These are phyloP conservation scores for Sarcophaga caerulescens DNA, from an alignment of 2,888 invertebrate species.

Conservation along the genomic window DNA sequence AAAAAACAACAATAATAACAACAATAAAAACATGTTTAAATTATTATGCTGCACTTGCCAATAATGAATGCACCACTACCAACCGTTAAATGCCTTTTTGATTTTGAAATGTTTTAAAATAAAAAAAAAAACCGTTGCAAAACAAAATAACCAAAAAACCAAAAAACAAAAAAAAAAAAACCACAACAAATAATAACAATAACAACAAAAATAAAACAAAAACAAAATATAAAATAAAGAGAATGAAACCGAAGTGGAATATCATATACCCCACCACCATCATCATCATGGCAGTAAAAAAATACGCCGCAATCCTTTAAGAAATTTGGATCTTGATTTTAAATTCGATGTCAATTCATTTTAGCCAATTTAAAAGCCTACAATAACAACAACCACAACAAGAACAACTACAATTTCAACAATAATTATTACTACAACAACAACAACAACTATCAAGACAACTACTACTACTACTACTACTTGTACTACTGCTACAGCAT, in stretches of 20 bases:
- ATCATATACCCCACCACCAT: conserved; percentile 78
- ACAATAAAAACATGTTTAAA: neutral
- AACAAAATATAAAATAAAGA: conserved; percentile 39
- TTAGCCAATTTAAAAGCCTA: conserved; percentile 71
- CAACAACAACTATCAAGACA: conserved; percentile 7
- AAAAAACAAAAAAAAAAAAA: no score
- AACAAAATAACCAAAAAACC: neutral
- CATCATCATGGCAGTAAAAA: conserved; percentile 78
- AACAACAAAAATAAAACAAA: conserved; percentile 60
- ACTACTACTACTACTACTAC: neutral
- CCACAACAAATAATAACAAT: conserved; percentile 62
- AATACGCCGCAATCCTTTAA: conserved; percentile 77
- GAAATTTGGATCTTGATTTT: conserved; percentile 79
- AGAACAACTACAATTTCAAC: conserved; percentile 26
- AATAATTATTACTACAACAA: conserved; percentile 22
- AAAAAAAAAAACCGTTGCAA: conserved; percentile 10
- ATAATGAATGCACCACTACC: conserved; percentile 54
- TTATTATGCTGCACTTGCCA: conserved; percentile 64
- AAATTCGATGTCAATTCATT: conserved; percentile 80
- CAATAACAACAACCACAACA: conserved; percentile 6
- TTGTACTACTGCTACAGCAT: conserved; percentile 21
- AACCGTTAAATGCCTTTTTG: conserved; percentile 58
- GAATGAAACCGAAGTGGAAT: conserved; percentile 76
- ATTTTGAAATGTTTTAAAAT: conserved; percentile 23
- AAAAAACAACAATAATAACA: conserved; percentile 12